phyloP scores from a whole-genome alignment of 2,797 vertebrate species.

The Dendrocincla fuliginosa region DNA sequence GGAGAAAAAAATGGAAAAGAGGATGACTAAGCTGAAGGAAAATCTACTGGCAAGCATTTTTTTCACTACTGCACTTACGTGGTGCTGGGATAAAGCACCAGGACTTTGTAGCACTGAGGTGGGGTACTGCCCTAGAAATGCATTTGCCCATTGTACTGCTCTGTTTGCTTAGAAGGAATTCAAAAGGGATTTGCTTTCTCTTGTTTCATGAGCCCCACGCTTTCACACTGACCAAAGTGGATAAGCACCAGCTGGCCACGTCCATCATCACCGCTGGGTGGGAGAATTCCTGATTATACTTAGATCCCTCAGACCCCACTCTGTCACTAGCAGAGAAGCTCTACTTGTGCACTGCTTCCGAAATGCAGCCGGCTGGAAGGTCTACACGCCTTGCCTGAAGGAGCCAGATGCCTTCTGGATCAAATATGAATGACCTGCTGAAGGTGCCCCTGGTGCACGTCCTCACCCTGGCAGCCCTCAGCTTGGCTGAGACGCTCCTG shows the following conservation, averaged over 20 bases:
- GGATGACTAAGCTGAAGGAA: background rate
- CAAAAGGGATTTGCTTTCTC: slow-evolving; percentile 81
- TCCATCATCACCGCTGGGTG: slow-evolving; percentile 82
- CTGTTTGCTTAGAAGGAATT: slow-evolving; percentile 80
- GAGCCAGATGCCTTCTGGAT: slow-evolving; percentile 65
- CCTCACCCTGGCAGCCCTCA: slow-evolving; percentile 77
- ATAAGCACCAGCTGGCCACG: slow-evolving; percentile 87
- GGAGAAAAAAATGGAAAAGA: background rate
- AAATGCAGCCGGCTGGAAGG: slow-evolving; percentile 73
- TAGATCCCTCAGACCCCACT: slow-evolving; percentile 74
- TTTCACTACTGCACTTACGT: background rate
- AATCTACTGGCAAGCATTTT: background rate
- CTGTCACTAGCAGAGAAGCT: slow-evolving; percentile 62
- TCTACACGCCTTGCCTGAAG: slow-evolving; percentile 64
- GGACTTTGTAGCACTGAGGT: background rate
- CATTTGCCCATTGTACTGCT: slow-evolving; percentile 72
- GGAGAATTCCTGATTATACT: slow-evolving; percentile 85
- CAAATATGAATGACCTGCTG: slow-evolving; percentile 83
- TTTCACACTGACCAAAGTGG: slow-evolving; percentile 79
- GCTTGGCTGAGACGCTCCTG: slow-evolving; percentile 76
- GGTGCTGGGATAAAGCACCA: background rate
- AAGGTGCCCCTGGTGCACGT: slow-evolving; percentile 81
- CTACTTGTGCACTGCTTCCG: slow-evolving; percentile 52
- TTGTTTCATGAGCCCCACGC: slow-evolving; percentile 79
- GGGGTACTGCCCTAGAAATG: background rate